Evolutionary conservation across 2,888 invertebrate genomes (phyloP).

Genomic region (Latrodectus hesperus): DNA sequence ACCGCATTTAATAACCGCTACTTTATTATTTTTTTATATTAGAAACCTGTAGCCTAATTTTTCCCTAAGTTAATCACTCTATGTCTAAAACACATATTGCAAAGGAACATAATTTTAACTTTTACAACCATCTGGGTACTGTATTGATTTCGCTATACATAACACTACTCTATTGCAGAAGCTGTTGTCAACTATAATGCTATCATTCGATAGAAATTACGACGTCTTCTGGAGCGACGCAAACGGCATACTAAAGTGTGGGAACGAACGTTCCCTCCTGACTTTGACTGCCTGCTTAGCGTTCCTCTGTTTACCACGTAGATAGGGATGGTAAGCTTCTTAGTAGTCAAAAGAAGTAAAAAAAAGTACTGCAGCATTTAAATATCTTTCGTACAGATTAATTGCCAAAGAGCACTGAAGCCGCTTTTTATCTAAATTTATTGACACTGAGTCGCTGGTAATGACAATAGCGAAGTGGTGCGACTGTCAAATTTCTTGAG

Average conservation of each 20-base stretch:
- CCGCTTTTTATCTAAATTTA: conserved; percentile 19
- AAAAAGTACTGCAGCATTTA: background rate
- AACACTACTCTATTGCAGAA: background rate
- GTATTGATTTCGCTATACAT: conserved; percentile 14
- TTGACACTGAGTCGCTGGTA: background rate
- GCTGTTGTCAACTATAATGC: conserved; percentile 21
- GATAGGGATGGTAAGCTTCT: background rate
- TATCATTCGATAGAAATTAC: conserved; percentile 44
- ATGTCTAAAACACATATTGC: background rate
- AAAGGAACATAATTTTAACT: conserved; percentile 4
- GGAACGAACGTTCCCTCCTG: conserved; percentile 31
- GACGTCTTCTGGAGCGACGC: conserved; percentile 30
- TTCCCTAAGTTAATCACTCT: no score
- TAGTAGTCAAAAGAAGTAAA: background rate
- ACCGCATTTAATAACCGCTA: no score
- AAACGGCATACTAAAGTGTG: conserved; percentile 49
- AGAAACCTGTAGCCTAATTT: no score
- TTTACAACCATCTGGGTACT: background rate
- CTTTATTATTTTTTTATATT: no score
- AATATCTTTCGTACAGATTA: conserved; percentile 28
- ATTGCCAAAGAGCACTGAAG: conserved; percentile 8
- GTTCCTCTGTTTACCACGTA: background rate
- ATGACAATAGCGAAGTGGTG: background rate
- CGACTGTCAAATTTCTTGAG: background rate
- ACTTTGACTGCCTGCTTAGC: conserved; percentile 10